Evolutionary conservation across 2,797 vertebrate species (phyloP), one percentile per base, ranked within the genome.

Genomic region (Nannoperca obscura): DNA sequence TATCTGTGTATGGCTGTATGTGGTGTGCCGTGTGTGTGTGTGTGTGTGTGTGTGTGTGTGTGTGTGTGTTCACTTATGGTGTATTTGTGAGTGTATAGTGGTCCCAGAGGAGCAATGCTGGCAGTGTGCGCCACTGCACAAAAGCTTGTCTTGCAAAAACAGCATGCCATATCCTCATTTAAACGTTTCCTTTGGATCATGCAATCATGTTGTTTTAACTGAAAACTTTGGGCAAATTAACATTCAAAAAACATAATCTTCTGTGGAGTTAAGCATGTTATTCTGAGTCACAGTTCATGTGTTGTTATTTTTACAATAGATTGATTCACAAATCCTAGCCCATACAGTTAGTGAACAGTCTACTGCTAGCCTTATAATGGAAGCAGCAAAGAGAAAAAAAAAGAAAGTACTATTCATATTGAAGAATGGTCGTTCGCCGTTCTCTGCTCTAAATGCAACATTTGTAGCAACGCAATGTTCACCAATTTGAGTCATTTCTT

Each of bases 401-500:
- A 74, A 85, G 75, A 87, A 87, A 69, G 76, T 63, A 6, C 75
- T 80, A 83, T 91, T 92, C 86, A 87, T 74, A 69, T 75, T 10
- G 68, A 57, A 65, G 61, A 84, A 75, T 62, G 55, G 87, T 88
- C 88, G 53, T 80, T 86, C 81, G 73, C 84, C 76, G 86, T 88
- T 87, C 86, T 83, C 68, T 1, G 40, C 70, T 74, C 74, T 92
- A 84, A 91, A 92, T 76, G 87, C 76, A 71, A 80, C 61, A 1
- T 76, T 84, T 93, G 90, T 93, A 80, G 83, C 52, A 20, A 57
- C 71, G 59, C 55, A 69, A 61, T 58, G 15, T 71, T 78, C 71
- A 80, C 80, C 75, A 69, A 76, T 88, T 79, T 87, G 78, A 87
- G 82, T 89, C 71, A 83, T 77, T 90, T 89, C 73, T 88, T 80